These are phyloP conservation scores for Muscidifurax raptorellus DNA, from an alignment of 1,140 invertebrate species.

Conservation along the genomic window DNA sequence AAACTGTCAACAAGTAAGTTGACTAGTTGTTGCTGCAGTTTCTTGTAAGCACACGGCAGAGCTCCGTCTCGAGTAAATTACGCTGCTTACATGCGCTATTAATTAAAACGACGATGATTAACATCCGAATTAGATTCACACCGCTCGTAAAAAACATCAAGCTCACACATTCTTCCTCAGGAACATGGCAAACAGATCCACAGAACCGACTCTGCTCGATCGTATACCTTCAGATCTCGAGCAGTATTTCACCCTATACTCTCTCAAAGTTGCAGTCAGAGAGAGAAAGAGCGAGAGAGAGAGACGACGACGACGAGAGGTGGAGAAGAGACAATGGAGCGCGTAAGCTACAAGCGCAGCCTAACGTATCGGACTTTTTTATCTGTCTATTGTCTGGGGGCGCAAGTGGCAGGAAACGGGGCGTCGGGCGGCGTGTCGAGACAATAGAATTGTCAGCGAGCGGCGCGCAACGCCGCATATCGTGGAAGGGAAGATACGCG, in stretches of 20 bases:
- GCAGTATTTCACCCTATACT: background rate
- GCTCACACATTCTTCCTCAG: too few relatives aligned
- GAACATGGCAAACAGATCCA: too few relatives aligned
- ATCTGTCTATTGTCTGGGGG: background rate
- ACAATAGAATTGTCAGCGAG: constrained; percentile 38
- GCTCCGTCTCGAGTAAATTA: background rate
- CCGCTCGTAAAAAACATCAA: too few relatives aligned
- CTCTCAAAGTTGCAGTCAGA: background rate
- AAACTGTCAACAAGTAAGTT: background rate
- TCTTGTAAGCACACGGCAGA: background rate
- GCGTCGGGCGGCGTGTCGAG: constrained; percentile 7
- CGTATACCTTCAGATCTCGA: too few relatives aligned
- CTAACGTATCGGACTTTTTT: constrained; percentile 27
- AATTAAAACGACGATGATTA: too few relatives aligned
- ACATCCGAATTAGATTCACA: too few relatives aligned
- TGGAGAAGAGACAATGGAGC: background rate
- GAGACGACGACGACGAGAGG: background rate
- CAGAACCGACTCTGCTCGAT: too few relatives aligned
- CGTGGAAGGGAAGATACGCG: background rate
- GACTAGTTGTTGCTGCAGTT: background rate
- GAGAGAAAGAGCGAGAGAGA: background rate
- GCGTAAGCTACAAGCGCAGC: background rate
- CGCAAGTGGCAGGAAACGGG: constrained; percentile 21
- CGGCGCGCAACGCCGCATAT: background rate
- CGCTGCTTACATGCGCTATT: too few relatives aligned